These are phyloP conservation scores for Drosophila kuntzei DNA, from an alignment of 2,888 invertebrate species.

Conservation along the genomic window DNA sequence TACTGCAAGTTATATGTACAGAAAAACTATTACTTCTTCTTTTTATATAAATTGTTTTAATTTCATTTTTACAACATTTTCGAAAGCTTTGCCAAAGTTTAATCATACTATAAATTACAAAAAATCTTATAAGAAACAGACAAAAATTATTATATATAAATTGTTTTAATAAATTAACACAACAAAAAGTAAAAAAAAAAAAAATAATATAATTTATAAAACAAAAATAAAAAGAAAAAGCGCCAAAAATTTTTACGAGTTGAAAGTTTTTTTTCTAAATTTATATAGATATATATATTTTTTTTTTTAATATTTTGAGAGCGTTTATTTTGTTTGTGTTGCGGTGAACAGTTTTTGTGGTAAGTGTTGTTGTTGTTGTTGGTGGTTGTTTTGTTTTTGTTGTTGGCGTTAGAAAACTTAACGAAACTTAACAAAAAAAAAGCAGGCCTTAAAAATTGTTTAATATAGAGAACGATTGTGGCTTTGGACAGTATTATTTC, in stretches of 20 bases:
- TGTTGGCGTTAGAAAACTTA: constrained; percentile 37
- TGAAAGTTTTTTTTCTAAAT: not conserved
- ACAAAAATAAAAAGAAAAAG: constrained; percentile 30
- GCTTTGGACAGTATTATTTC: constrained; percentile 64
- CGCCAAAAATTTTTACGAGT: constrained; percentile 39
- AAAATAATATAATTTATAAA: constrained; percentile 12
- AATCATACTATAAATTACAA: constrained; percentile 28
- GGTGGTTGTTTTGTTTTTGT: constrained; percentile 7
- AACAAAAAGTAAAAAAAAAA: constrained; percentile 29
- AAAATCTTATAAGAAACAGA: constrained; percentile 16
- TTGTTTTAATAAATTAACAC: constrained; percentile 48
- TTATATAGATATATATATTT: not conserved
- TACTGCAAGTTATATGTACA: constrained; percentile 79
- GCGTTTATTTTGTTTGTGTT: constrained; percentile 11
- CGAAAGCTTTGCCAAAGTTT: constrained; percentile 50
- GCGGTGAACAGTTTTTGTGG: constrained; percentile 27
- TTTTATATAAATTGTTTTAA: constrained; percentile 9
- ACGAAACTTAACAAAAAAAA: constrained; percentile 72
- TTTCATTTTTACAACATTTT: constrained; percentile 37
- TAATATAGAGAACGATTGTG: constrained; percentile 61
- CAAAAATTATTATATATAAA: constrained; percentile 18
- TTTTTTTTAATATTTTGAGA: constrained; percentile 6
- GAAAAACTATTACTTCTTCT: constrained; percentile 52
- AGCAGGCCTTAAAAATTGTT: constrained; percentile 43
- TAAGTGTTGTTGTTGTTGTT: constrained; percentile 29